Evolutionary conservation across 2,113 vertebrate species (phyloP), one percentile per base, ranked within the genome.

Genomic region (Caracal caracal): DNA sequence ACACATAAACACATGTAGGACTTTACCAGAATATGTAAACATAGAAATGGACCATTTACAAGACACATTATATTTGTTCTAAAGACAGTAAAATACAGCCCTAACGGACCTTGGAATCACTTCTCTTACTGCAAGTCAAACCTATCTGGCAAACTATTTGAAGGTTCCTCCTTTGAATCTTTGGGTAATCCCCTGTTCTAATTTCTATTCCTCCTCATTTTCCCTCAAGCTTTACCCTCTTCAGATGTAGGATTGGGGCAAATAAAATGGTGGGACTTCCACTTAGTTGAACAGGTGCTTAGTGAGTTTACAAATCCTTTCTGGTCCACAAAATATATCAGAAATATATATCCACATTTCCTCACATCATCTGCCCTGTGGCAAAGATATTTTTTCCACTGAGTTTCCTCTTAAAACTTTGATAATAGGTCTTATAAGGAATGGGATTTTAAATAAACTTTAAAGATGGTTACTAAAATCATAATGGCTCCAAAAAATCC

Each of bases 361-460:
- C 28, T 93, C 40, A 24, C 17, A 68, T 73, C 56, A 66, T 26
- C n/a, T 93, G 13, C 26, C 1, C 28, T 81, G 15, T 35, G 16
- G 47, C n/a, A 82, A 80, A 84, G 49, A 79, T 3, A 71, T 51
- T 35, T 95, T 85, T 66, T 6, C 10, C 35, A 80, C 3, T 10
- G 1, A n/a, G 13, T 71, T 81, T 49, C 33, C 28, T 90, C 22
- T 91, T 90, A 91, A 70, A 93, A 85, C 1, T 85, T 78, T 88
- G 37, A 49, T 68, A 65, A 30, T 13, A 65, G 28, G 26, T 28
- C 28, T 65, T 65, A 65, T 65, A 7, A 59, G 56, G 28, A 63
- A 63, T 63, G 61, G 28, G 10, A 63, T 28, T 95, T 90, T 3
- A 93, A 90, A 93, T 71, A 75, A 87, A 37, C 5, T 90, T 94